Evolutionary conservation across 2,113 vertebrate genomes (phyloP).

Genomic region (Eudyptes chrysolophus): DNA sequence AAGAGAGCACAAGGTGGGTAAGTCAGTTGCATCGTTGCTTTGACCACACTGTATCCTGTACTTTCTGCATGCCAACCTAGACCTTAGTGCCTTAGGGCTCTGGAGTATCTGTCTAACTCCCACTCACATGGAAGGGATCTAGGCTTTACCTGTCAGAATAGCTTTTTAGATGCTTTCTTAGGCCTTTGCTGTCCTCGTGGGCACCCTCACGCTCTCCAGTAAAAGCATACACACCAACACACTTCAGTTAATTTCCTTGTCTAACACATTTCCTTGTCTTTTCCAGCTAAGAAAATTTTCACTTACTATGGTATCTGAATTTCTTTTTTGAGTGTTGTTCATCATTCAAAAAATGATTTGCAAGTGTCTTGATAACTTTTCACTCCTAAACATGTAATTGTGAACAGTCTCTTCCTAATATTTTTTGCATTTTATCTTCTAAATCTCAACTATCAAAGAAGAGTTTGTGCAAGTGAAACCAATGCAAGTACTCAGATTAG

Average conservation of each 20-base stretch:
- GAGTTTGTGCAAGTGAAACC: background rate
- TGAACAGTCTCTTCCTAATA: background rate
- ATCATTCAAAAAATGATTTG: background rate
- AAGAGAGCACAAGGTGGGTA: background rate
- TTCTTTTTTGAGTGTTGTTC: background rate
- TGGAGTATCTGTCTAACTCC: background rate
- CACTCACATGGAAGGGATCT: background rate
- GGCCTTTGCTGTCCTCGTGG: background rate
- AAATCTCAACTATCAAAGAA: background rate
- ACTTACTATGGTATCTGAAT: background rate
- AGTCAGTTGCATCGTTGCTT: accelerated
- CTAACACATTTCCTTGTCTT: background rate
- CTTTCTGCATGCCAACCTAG: background rate
- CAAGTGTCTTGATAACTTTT: background rate
- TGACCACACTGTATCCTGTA: background rate
- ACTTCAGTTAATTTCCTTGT: background rate
- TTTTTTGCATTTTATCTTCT: background rate
- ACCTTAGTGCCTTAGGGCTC: background rate
- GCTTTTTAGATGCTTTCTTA: background rate
- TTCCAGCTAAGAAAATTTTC: background rate
- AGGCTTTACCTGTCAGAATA: background rate
- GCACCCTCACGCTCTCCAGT: background rate
- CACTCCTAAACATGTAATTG: background rate
- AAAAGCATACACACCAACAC: background rate
- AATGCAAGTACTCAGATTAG: background rate